Evolutionary conservation across 2,113 vertebrate species (phyloP), one percentile per base, ranked within the genome.

Genomic region (Megalops atlanticus): DNA sequence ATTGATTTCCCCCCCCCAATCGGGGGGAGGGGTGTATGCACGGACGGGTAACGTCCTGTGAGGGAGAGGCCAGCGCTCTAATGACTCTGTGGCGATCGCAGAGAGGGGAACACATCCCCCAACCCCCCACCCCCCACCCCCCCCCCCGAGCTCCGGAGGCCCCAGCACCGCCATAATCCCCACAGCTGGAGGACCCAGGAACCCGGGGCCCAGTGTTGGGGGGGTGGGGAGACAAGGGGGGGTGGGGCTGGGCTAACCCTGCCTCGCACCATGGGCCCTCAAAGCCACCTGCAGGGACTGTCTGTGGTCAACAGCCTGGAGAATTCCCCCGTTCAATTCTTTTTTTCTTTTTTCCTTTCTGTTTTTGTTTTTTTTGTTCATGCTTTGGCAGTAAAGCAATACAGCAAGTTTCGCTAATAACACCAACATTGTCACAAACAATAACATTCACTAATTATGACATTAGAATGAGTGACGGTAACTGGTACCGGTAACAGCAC

Each of bases 1-100:
- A 87, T 87, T 88, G 87, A 91, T 91, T 89, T 89, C 86, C 86
- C 85, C 81, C 86, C 85, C 81, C 81, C 79, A 88, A 75, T 78
- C 54, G 35, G 41, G 41, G 74, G 77, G n/a, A n/a, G n/a, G n/a
- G n/a, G 74, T 54, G 80, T 83, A 76, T 80, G 81, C 72, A 86
- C 81, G 80, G 85, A 86, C 84, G 88, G 84, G 84, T 85, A 86
- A 89, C 85, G 82, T 88, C 71, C 81, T 87, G 21, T 83, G 49
- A 81, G n/a, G 58, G 58, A 64, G 58, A 64, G 58, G 58, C 58
- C 58, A 64, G 6, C 10, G 58, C 58, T 64, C 58, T 64, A 64
- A 64, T 64, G 58, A 64, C 58, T 64, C 58, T 31, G 58, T 31
- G n/a, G 58, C 24, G 2, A 64, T 64, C 58, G 8, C 31, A 81